Percentiles rank a stretch among this genome's conserved stretches.
Evolutionary conservation across 2,888 invertebrate species (phyloP).

Genomic region (Cetonia aurata): DNA sequence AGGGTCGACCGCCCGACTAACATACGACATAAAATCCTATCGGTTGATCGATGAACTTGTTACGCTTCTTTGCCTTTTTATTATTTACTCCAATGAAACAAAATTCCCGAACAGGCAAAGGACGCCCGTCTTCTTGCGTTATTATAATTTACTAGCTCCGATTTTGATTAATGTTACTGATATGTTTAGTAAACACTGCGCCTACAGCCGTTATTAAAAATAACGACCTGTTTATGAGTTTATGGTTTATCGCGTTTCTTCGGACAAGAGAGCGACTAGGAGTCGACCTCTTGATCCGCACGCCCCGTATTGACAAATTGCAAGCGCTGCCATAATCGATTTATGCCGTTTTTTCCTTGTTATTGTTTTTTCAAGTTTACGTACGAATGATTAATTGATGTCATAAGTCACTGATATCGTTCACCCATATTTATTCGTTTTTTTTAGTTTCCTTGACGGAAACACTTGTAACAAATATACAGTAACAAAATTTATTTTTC

Average conservation of each 20-base stretch:
- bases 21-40: no score
- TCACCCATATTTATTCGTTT: no score
- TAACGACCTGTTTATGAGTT: slow-evolving; percentile 18
- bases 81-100: no score
- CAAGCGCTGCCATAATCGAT: neutral
- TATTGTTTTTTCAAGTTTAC: neutral
- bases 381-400: slow-evolving; percentile 11
- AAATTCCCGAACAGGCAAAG: no score
- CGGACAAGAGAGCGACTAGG: neutral
- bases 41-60: no score
- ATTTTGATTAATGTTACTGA: slow-evolving; percentile 15
- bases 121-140: neutral
- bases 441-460: neutral
- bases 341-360: neutral
- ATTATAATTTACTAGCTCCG: slow-evolving; percentile 9
- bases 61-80: no score
- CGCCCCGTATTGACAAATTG: slow-evolving; percentile 11
- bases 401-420: neutral
- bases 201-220: slow-evolving; percentile 1
- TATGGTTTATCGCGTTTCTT: slow-evolving; percentile 18
- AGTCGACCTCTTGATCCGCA: neutral
- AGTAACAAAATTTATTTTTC: no score
- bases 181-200: slow-evolving; percentile 3
- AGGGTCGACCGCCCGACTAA: no score
- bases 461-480: neutral